These are phyloP conservation scores for Takifugu bimaculatus DNA, from an alignment of 2,113 vertebrate genomes.

Conservation along the genomic window DNA sequence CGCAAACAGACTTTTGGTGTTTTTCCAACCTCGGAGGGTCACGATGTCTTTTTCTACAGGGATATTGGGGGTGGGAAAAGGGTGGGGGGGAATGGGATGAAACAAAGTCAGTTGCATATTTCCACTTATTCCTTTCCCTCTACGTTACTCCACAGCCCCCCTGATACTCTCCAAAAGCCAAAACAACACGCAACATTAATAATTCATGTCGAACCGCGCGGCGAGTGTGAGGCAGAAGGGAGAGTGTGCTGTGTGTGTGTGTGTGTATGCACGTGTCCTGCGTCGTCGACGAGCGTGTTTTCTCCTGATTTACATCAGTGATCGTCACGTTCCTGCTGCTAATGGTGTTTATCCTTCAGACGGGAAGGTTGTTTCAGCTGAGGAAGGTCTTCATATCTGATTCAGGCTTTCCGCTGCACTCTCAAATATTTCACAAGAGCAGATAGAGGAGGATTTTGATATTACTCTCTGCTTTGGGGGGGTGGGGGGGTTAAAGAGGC, in stretches of 20 bases:
- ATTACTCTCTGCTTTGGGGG: neutral
- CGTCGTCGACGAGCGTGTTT: neutral
- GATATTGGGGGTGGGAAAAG: conserved; percentile 17
- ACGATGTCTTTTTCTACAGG: conserved; percentile 2
- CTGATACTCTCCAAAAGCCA: conserved; percentile 43
- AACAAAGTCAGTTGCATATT: conserved; percentile 9
- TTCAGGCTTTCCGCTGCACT: too few species aligned
- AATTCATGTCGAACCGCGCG: conserved; percentile 47
- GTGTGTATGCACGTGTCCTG: neutral
- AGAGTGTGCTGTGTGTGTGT: neutral
- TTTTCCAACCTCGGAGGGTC: neutral
- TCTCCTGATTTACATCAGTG: neutral
- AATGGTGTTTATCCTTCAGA: too few species aligned
- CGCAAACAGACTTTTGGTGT: conserved; percentile 5
- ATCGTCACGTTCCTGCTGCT: neutral
- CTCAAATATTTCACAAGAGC: too few species aligned
- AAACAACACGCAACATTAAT: conserved; percentile 54
- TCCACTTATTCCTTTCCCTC: conserved; percentile 33
- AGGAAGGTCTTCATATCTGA: too few species aligned
- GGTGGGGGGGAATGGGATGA: neutral
- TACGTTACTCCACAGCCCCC: conserved; percentile 43
- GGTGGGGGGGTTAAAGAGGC: too few species aligned
- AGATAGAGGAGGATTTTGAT: too few species aligned
- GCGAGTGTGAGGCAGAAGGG: conserved; percentile 19
- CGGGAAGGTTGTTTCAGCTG: too few species aligned